A percentile compares a stretch with the other conserved stretches of the same genome.
phyloP scores from a whole-genome alignment of 2,113 vertebrate genomes.

The Planiliza haematocheilus region DNA sequence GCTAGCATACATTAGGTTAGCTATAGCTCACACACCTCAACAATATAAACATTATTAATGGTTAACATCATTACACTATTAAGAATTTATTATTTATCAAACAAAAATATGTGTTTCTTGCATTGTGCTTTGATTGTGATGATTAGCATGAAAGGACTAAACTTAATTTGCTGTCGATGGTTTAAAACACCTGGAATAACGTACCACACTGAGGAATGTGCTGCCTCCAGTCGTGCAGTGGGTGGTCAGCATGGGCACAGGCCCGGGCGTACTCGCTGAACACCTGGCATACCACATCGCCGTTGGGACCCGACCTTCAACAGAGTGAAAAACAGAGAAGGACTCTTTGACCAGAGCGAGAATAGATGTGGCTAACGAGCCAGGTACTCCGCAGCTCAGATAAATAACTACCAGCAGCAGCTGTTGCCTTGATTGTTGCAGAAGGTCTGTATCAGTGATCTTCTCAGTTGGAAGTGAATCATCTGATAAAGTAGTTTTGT shows the following conservation, averaged over 20 bases:
- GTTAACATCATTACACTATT: too few species aligned
- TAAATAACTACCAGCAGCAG: constrained; percentile 4
- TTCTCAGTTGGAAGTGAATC: not conserved
- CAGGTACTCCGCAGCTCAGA: constrained; percentile 11
- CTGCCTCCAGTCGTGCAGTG: constrained; percentile 90
- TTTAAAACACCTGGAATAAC: constrained; percentile 51
- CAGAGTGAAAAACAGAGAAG: constrained; percentile 54
- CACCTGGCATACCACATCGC: constrained; percentile 90
- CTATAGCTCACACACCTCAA: too few species aligned
- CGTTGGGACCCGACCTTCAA: constrained; percentile 86
- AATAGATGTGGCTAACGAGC: constrained; percentile 26
- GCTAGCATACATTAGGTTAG: too few species aligned
- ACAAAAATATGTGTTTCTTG: too few species aligned
- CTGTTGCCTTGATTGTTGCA: not conserved
- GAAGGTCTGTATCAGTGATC: not conserved
- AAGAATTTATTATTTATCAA: too few species aligned
- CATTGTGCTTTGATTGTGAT: too few species aligned
- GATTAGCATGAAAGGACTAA: too few species aligned
- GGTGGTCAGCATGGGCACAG: constrained; percentile 92
- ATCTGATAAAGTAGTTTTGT: constrained; percentile 5
- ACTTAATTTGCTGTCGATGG: not conserved
- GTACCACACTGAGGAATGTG: constrained; percentile 90
- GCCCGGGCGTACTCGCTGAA: constrained; percentile 92
- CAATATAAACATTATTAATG: too few species aligned
- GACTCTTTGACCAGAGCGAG: constrained; percentile 34